Evolutionary conservation across 2,113 vertebrate species (phyloP).

Genomic region (Catharus bicknelli): DNA sequence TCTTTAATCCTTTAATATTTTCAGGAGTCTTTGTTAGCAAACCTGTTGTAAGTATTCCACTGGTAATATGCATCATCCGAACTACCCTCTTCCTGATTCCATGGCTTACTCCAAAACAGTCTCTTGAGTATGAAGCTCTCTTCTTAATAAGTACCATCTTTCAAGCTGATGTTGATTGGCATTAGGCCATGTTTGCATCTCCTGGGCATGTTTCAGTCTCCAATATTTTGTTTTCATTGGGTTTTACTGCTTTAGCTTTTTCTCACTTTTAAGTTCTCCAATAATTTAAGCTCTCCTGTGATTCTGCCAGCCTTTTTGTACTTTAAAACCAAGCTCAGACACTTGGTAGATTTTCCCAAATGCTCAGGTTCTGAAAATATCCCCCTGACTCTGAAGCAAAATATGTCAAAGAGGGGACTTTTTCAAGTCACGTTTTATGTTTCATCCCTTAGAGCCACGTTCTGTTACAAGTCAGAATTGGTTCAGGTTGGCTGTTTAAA

Average conservation of each 20-base stretch:
- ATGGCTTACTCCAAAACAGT: not conserved
- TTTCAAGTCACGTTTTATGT: not conserved
- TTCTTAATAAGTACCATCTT: conserved; percentile 45
- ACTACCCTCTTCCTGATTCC: not conserved
- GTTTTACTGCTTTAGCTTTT: conserved; percentile 54
- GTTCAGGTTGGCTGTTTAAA: not conserved
- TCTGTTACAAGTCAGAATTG: not conserved
- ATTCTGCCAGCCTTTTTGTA: conserved; percentile 37
- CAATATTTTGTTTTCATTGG: conserved; percentile 65
- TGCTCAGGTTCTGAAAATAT: conserved; percentile 28
- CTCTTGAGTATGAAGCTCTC: conserved; percentile 15
- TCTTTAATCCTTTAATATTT: not conserved
- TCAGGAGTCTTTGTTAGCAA: conserved; percentile 2
- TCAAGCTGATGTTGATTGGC: conserved; percentile 20
- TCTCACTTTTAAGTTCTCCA: conserved; percentile 45
- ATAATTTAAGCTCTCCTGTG: conserved; percentile 40
- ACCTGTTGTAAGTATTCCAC: not conserved
- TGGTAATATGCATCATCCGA: not conserved
- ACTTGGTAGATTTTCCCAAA: not conserved
- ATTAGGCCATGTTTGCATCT: not conserved
- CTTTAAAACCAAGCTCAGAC: conserved; percentile 30
- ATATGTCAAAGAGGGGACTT: not conserved
- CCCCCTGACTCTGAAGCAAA: not conserved
- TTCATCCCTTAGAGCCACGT: not conserved
- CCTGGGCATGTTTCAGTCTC: conserved; percentile 28